Evolutionary conservation across 2,113 vertebrate species (phyloP), one percentile per base, ranked within the genome.

Genomic region (Passer domesticus): DNA sequence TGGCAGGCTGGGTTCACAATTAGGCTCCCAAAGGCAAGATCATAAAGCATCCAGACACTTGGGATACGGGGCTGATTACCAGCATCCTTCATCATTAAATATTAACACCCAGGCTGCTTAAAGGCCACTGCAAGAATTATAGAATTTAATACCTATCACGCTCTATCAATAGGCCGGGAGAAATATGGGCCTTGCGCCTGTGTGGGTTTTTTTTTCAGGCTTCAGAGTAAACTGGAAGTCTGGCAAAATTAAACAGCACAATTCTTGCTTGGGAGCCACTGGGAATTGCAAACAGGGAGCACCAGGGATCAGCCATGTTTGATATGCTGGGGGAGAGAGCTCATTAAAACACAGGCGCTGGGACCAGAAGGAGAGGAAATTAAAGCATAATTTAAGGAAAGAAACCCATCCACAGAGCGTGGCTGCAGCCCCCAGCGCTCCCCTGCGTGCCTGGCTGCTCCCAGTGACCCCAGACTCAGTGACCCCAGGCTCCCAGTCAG

Each of bases 1-100:
- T 95, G 83, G 88, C 95, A 95, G 95, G 74, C 96, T 95, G 83
- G 94, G 97, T 97, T 97, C 97, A 97, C 96, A 96, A 97, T 97
- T 89, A 97, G 96, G 96, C 94, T 97, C 97, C 97, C 95, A 97
- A 96, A 97, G 97, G 97, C 97, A 94, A 97, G 94, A 94, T 95
- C 97, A 97, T 98, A 98, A 98, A 98, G 94, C 97, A 98, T 97
- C 91, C 91, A 96, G 97, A 97, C 97, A 96, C 95, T 94, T 81
- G 97, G 97, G 97, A 97, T 97, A 96, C 83, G 53, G 91, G 93
- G 91, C 95, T 98, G 97, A 98, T 98, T 98, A 97, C 97, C 94
- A 98, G 95, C 97, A 98, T 98, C 96, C 94, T 98, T 98, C 97
- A 97, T 97, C 97, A 97, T 97, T 97, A 98, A 98, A 98, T 97